Percentiles rank a stretch among this genome's conserved stretches.
These are phyloP conservation scores for Bathybates hornii DNA, from an alignment of 2,113 vertebrate species.

Conservation along the genomic window DNA sequence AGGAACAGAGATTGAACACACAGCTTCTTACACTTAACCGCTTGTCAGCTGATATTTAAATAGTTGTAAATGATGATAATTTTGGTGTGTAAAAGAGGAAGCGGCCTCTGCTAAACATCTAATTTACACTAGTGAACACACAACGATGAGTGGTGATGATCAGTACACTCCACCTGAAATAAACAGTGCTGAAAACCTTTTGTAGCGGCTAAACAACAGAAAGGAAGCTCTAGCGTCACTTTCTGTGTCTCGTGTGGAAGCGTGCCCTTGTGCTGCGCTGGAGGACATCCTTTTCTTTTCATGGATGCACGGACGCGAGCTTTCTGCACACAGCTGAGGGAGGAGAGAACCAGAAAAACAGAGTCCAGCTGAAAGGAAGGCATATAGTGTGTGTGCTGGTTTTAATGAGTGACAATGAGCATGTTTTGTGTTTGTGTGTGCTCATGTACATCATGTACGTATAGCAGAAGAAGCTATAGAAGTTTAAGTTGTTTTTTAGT, in stretches of 20 bases:
- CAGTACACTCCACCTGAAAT: background rate
- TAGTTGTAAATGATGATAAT: background rate
- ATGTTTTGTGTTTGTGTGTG: background rate
- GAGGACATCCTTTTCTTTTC: slow-evolving; percentile 65
- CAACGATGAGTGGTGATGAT: background rate
- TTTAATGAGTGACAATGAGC: background rate
- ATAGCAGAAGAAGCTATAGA: background rate
- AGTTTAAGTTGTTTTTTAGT: rapidly evolving
- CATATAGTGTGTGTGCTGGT: background rate
- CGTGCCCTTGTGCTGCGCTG: background rate
- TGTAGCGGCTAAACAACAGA: background rate
- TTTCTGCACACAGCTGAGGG: background rate
- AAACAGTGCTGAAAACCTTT: background rate
- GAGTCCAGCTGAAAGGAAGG: slow-evolving; percentile 21
- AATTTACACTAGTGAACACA: background rate
- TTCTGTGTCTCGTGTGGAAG: background rate
- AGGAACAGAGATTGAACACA: background rate
- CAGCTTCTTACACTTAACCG: background rate
- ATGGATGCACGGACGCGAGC: background rate
- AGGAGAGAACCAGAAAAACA: background rate
- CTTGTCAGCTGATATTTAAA: background rate
- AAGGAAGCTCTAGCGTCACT: background rate
- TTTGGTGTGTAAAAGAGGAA: background rate
- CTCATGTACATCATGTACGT: background rate
- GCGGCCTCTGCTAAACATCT: background rate